phyloP scores from a whole-genome alignment of 2,797 vertebrate genomes.

The Rallus crepitans region DNA sequence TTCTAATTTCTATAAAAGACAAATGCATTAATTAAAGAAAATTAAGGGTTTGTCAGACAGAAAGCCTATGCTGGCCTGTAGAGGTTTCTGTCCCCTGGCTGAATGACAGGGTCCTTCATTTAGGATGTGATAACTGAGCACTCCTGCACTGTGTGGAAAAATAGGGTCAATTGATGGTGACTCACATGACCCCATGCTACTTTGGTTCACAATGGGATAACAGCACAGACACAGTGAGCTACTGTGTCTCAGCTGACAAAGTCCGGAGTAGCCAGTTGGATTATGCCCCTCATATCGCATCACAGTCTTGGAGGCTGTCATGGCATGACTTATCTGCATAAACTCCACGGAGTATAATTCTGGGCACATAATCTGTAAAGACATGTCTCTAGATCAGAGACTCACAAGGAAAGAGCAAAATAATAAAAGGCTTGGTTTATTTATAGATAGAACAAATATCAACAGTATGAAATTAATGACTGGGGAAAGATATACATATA shows the following conservation, averaged over 20 bases:
- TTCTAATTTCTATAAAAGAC: background rate
- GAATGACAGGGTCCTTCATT: background rate
- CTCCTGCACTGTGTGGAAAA: background rate
- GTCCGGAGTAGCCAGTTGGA: background rate
- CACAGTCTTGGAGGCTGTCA: background rate
- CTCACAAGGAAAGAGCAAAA: background rate
- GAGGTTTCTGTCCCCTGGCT: background rate
- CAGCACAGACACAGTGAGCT: background rate
- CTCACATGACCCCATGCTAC: background rate
- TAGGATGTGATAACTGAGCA: background rate
- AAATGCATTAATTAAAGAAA: constrained; percentile 16
- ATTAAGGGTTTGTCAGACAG: background rate
- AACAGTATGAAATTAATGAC: background rate
- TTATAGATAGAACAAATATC: background rate
- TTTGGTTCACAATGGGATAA: background rate
- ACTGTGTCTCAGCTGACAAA: background rate
- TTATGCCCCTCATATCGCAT: background rate
- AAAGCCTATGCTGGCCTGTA: background rate
- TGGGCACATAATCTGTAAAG: background rate
- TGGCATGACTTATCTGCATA: background rate
- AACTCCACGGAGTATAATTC: background rate
- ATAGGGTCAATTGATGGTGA: background rate
- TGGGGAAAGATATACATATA: background rate
- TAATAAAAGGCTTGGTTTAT: background rate
- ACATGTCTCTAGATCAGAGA: background rate